Base-by-base conservation (phyloP, 2,888 invertebrate genomes). In the Koerneria pararmatus region DNA sequence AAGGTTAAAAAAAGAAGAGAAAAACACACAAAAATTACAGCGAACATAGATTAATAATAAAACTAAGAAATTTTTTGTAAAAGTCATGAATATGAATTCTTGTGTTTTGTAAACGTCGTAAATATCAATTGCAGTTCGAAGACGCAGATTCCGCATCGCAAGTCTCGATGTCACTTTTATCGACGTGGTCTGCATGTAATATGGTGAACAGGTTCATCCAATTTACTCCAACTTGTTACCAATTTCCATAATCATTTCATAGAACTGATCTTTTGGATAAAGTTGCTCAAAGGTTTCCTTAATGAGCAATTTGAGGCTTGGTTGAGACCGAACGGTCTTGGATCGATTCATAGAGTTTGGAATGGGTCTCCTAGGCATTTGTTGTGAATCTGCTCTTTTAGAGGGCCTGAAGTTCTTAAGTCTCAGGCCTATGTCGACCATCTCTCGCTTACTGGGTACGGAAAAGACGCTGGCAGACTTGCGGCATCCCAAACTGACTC, bases 401-500 rank as follows among this genome's bases (percentile, higher is more conserved):
- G n/a, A n/a, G n/a, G n/a, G n/a, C n/a, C n/a, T n/a, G n/a, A n/a
- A n/a, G n/a, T n/a, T n/a, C n/a, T n/a, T n/a, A n/a, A n/a, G n/a
- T n/a, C n/a, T n/a, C n/a, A n/a, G n/a, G n/a, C n/a, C n/a, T n/a
- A n/a, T n/a, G n/a, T n/a, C n/a, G n/a, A 75, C 74, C 15, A 31
- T 76, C 35, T 71, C 71, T 46, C 53, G 74, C 24, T 68, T 76
- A 56, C 58, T 78, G 57, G 67, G 67, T 8, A 65, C 67, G 0
- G 73, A 75, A 24, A 72, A 60, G 22, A 69, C 69, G 4, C 32
- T 66, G 32, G 69, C 72, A 6, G 71, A 72, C 34, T 69, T 77
- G 67, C 68, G 70, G 31, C 71, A 78, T 58, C 81, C 81, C 0
- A 77, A 74, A 66, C 57, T 78, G 65, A 67, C 71, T 27, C 82